Base-by-base conservation (phyloP, 2,888 invertebrate genomes). In the Dorcus hopei region DNA sequence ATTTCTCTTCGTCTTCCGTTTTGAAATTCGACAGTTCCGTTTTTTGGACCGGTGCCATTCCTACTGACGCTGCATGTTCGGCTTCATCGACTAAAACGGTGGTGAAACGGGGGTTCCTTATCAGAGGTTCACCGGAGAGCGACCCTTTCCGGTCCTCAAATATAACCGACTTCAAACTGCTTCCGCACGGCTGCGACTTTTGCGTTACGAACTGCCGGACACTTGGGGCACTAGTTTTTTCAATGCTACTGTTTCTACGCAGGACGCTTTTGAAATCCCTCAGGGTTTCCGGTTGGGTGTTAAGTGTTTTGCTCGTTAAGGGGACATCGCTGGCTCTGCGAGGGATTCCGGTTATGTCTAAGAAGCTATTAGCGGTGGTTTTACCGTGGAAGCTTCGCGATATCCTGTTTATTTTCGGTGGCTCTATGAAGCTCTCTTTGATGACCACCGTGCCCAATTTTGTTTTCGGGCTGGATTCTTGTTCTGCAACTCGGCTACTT, bases 351-450 rank as follows among this genome's bases (percentile, higher is more conserved):
- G 52, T 58, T 55, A 69, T 68, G 58, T 72, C 72, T 52, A 73
- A 57, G 49, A 65, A 61, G 52, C 69, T 71, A 49, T 57, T 61
- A 58, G 65, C 72, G 11, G 70, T 66, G 19, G 71, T 64, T 3
- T 74, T 70, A n/a, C 77, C 79, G 61, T 79, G 78, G 61, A 77
- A 79, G 69, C 78, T 82, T 61, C 63, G 61, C 1, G 82, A 78
- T 51, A 82, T 74, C 26, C 81, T 64, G 9, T 73, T 77, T 59
- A 80, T 80, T 65, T 72, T 73, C 1, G 81, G 80, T 3, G 81
- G 80, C 66, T 83, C 82, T 38, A 82, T 82, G 64, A 77, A 82
- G 54, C 75, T 75, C 70, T 82, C 82, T 70, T 80, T 82, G 1
- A 82, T 77, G 26, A 81, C 69, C 19, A 82, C 74, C 3, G 80